These are phyloP conservation scores for Netelia melanura DNA, from an alignment of 2,888 invertebrate species.

Conservation along the genomic window DNA sequence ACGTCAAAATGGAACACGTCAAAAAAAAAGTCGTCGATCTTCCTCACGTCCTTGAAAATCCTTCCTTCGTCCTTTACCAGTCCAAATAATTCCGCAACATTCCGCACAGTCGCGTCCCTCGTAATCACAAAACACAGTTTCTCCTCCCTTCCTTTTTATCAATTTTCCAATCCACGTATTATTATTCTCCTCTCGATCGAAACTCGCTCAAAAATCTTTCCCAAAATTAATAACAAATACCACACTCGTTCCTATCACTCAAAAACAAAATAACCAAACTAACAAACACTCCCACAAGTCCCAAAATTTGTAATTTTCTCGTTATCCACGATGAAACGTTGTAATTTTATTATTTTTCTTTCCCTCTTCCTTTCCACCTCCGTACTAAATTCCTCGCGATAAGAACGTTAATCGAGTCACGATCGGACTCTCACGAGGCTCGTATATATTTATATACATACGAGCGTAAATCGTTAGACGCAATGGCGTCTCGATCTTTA, in stretches of 20 bases:
- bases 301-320: too few relatives aligned
- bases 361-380: too few relatives aligned
- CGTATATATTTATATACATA: too few relatives aligned
- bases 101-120: constrained; percentile 40
- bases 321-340: not conserved
- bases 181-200: too few relatives aligned
- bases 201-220: not conserved
- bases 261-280: not conserved
- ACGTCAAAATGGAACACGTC: not conserved
- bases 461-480: not conserved
- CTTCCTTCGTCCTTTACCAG: constrained; percentile 12
- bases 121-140: constrained; percentile 38
- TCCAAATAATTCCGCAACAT: constrained; percentile 51
- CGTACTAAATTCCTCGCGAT: too few relatives aligned
- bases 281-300: too few relatives aligned
- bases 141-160: not conserved
- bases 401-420: too few relatives aligned
- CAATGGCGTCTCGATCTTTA: constrained; percentile 2
- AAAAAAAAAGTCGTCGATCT: not conserved
- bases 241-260: constrained; percentile 45
- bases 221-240: not conserved
- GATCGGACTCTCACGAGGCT: too few relatives aligned
- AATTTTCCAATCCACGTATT: too few relatives aligned
- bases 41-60: not conserved
- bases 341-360: not conserved